Base-by-base conservation (phyloP, 2,113 vertebrate genomes). In the Lamprotornis superbus region DNA sequence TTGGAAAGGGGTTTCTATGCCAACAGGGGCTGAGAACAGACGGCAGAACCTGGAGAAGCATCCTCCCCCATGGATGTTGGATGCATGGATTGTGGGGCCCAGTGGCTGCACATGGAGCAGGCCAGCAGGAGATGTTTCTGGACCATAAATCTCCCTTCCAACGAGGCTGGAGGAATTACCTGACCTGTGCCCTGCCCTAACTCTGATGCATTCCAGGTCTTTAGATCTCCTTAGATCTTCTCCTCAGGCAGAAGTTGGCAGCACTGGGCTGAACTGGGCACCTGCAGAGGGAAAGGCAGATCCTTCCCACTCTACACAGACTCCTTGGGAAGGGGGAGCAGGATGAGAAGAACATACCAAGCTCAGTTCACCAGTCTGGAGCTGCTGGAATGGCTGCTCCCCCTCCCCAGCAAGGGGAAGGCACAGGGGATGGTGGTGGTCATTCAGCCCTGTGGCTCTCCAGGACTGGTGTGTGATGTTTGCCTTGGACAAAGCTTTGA, bases 1-100 rank as follows among this genome's bases (percentile, higher is more conserved):
- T 90, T 93, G 89, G 49, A 82, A 95, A 89, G 87, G 78, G 89
- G 91, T 95, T 96, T 94, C 96, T 95, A 91, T 94, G 91, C 90
- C 95, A 95, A 94, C 91, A 77, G 57, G 35, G 78, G 67, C 71
- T 87, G 84, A 44, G 91, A 94, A 94, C 82, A 95, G 94, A 73
- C 9, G 2, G 75, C 59, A 70, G 82, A 91, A 91, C 81, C 76
- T 69, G 47, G 59, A 85, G 75, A 70, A 59, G 47, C 30, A 57
- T 65, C 90, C 52, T 5, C 50, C 57, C 47, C 87, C 33, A 2
- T 46, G 91, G 39, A 87, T 23, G 86, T 12, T 35, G 44, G 87
- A 60, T 70, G 50, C 52, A 21, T 0, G 8, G 79, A 73, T 24
- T 61, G 69, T 77, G 87, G 69, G 69, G 70, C 39, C 81, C 93